phyloP scores from a whole-genome alignment of 2,797 vertebrate species.

The Stomatorhinus walkeri region DNA sequence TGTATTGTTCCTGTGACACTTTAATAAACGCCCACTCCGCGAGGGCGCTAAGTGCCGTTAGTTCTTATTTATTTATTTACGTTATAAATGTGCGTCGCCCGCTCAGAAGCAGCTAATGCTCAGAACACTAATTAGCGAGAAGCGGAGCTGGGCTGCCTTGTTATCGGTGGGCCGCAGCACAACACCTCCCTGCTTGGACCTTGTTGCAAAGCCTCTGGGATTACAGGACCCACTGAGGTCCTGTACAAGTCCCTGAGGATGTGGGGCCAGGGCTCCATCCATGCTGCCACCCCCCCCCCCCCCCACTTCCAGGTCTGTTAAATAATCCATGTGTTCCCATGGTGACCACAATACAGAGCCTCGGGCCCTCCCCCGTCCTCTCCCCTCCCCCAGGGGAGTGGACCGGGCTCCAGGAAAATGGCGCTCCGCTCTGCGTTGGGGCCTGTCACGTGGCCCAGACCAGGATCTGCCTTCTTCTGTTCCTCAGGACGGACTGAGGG shows the following conservation, averaged over 20 bases:
- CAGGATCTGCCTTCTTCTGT: background rate
- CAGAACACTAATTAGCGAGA: background rate
- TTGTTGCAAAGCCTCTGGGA: conserved; percentile 48
- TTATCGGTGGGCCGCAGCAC: conserved; percentile 35
- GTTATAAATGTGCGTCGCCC: background rate
- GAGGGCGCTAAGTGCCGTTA: background rate
- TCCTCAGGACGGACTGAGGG: background rate
- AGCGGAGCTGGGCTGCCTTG: conserved; percentile 20
- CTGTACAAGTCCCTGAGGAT: conserved; percentile 52
- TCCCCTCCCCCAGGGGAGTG: background rate
- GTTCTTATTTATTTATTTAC: conserved; percentile 5
- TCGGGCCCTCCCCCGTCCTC: conserved; percentile 20
- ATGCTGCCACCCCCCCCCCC: background rate
- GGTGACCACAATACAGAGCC: conserved; percentile 46
- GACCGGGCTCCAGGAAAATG: background rate
- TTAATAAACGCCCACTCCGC: background rate
- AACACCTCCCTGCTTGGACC: conserved; percentile 39
- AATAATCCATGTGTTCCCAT: conserved; percentile 72
- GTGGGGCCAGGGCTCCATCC: conserved; percentile 34
- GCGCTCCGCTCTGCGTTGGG: background rate
- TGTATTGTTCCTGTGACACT: background rate
- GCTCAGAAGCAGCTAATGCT: background rate
- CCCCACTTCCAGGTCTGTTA: conserved; percentile 56
- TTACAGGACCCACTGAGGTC: conserved; percentile 47
- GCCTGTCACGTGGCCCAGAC: background rate